These are phyloP conservation scores for Ambastaia sidthimunki DNA, from an alignment of 2,797 vertebrate genomes.

Conservation along the genomic window DNA sequence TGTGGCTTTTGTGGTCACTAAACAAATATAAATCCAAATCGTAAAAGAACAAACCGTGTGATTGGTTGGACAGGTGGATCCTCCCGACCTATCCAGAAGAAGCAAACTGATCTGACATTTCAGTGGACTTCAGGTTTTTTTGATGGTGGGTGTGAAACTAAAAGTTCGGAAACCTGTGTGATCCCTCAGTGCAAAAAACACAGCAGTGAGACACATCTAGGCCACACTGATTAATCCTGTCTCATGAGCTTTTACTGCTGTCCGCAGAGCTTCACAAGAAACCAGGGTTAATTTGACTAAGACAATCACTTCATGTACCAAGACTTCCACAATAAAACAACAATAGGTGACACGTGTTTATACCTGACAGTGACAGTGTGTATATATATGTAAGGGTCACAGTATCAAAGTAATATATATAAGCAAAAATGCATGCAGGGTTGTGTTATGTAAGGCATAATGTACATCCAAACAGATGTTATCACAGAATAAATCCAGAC, in stretches of 20 bases:
- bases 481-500: no score
- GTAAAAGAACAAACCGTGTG: no score
- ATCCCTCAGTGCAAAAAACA: background rate
- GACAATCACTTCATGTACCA: background rate
- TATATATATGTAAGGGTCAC: no score
- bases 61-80: no score
- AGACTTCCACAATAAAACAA: conserved; percentile 23
- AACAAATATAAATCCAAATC: no score
- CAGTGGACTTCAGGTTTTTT: conserved; percentile 9
- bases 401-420: no score
- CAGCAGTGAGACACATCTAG: conserved; percentile 52
- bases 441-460: no score
- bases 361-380: no score
- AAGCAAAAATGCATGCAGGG: no score
- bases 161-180: no score
- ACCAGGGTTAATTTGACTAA: conserved; percentile 20
- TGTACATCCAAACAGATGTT: no score
- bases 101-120: conserved; percentile 21
- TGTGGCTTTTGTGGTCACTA: no score
- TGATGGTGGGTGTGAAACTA: background rate
- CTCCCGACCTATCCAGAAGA: background rate
- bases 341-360: conserved; percentile 11
- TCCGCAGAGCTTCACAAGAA: conserved; percentile 24
- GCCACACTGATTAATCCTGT: conserved; percentile 47
- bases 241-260: conserved; percentile 22